Evolutionary conservation across 2,888 invertebrate species (phyloP).

Genomic region (Pristionchus mayeri): DNA sequence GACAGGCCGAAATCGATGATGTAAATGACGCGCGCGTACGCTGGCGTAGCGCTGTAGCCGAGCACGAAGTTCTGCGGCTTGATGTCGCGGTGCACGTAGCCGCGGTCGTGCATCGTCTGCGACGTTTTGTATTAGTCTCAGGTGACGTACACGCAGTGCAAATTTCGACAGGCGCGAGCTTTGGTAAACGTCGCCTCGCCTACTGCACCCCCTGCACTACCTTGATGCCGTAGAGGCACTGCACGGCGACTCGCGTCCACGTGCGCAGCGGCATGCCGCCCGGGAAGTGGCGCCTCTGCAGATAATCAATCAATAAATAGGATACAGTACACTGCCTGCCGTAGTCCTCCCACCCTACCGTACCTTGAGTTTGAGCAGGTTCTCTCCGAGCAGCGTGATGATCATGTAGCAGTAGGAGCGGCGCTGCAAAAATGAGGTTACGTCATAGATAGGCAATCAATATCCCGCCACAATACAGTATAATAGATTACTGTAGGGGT

Average conservation of each 20-base stretch:
- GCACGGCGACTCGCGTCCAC: constrained; percentile 40
- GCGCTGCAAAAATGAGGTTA: too few species aligned
- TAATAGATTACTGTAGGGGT: too few species aligned
- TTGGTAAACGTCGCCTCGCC: not conserved
- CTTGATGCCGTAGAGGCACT: constrained; percentile 47
- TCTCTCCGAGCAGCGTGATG: constrained; percentile 69
- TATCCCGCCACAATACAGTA: too few species aligned
- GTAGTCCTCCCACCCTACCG: too few species aligned
- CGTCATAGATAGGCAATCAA: too few species aligned
- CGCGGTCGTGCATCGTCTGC: constrained; percentile 48
- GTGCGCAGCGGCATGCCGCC: constrained; percentile 38
- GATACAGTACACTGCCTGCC: not conserved
- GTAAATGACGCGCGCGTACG: constrained; percentile 27
- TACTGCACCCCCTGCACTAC: not conserved
- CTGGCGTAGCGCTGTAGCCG: constrained; percentile 11
- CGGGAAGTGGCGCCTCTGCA: not conserved
- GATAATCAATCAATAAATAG: too few species aligned
- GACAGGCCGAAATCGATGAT: constrained; percentile 48
- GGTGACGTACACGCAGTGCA: too few species aligned
- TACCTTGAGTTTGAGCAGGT: constrained; percentile 55
- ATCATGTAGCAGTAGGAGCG: constrained; percentile 69
- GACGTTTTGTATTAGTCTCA: too few species aligned
- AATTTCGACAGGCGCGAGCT: too few species aligned
- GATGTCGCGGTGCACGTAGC: constrained; percentile 45
- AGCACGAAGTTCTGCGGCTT: constrained; percentile 49